These are phyloP conservation scores for Gorsachius magnificus DNA, from an alignment of 2,797 vertebrate genomes.

Conservation along the genomic window DNA sequence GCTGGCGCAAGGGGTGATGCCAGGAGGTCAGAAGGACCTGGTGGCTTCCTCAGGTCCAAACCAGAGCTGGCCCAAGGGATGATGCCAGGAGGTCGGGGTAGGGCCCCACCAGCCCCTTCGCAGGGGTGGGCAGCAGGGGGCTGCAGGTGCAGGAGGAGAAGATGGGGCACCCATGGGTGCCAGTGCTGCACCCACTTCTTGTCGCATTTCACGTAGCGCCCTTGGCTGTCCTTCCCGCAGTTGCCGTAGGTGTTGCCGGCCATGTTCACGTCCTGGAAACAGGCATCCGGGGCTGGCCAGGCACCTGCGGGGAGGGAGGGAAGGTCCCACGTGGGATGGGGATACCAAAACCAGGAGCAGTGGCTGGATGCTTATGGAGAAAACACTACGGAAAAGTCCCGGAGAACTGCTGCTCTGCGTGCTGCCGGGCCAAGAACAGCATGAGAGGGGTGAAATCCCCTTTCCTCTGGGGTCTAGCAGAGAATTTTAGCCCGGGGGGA, in stretches of 20 bases:
- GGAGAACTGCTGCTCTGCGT: neutral
- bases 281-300: slow-evolving; percentile 86
- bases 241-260: slow-evolving; percentile 90
- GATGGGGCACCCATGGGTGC: neutral
- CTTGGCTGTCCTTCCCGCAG: slow-evolving; percentile 86
- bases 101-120: accelerated
- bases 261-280: slow-evolving; percentile 90
- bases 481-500: neutral
- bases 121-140: too few species aligned
- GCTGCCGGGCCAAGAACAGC: neutral
- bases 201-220: slow-evolving; percentile 84
- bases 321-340: accelerated
- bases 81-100: neutral
- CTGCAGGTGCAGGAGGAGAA: accelerated
- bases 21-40: neutral
- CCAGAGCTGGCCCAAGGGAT: accelerated
- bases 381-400: accelerated
- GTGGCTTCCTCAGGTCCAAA: neutral
- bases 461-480: neutral
- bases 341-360: accelerated
- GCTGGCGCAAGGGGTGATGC: neutral
- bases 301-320: slow-evolving; percentile 78
- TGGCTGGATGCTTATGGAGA: neutral
- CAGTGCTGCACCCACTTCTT: slow-evolving; percentile 76
- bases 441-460: neutral